These are phyloP conservation scores for Hestina assimilis DNA, from an alignment of 1,140 invertebrate species.

Conservation along the genomic window DNA sequence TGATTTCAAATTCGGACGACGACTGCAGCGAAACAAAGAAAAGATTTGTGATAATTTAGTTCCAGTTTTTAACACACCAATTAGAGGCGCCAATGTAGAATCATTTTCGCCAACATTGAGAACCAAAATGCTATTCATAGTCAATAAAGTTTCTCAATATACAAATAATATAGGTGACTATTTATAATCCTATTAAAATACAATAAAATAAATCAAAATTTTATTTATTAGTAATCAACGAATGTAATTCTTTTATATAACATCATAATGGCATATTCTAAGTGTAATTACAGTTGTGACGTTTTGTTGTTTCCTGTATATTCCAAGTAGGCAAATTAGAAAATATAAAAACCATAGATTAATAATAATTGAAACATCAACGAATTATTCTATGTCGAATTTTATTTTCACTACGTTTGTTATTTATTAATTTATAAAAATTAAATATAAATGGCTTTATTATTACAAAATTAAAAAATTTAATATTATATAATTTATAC, in stretches of 20 bases:
- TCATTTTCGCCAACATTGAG: slow-evolving; percentile 6
- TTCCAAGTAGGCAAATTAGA: not conserved
- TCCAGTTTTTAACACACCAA: slow-evolving; percentile 42
- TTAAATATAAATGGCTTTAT: no score
- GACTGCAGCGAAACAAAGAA: slow-evolving; percentile 66
- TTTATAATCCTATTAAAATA: not conserved
- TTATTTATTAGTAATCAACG: not conserved
- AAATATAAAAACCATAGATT: not conserved
- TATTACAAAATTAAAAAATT: no score
- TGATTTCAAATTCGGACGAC: slow-evolving; percentile 72
- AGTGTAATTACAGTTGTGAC: not conserved
- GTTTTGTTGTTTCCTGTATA: not conserved
- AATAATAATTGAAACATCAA: no score
- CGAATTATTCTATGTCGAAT: no score
- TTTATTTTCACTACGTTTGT: no score
- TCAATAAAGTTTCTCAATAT: not conserved
- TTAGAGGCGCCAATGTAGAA: slow-evolving; percentile 39
- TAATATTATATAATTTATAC: no score
- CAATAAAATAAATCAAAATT: not conserved
- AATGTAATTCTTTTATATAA: not conserved
- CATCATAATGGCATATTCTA: not conserved
- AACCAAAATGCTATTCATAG: not conserved
- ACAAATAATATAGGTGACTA: not conserved
- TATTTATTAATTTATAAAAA: no score
- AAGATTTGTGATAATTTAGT: slow-evolving; percentile 56